Evolutionary conservation across 2,113 vertebrate genomes (phyloP).

Genomic region (Spilogale gracilis): DNA sequence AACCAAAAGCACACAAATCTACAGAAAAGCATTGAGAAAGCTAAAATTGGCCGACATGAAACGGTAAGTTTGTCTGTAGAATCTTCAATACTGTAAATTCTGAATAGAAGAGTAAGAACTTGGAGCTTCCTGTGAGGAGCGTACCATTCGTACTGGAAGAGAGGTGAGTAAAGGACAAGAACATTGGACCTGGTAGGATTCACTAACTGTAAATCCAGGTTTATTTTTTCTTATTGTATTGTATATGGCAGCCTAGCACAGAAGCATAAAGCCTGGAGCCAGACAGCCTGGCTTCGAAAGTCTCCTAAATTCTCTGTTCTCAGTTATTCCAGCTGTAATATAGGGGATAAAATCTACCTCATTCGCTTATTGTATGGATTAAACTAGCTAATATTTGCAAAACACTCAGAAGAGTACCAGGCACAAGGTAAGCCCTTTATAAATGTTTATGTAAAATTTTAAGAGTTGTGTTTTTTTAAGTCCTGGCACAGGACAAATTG

Average conservation of each 20-base stretch:
- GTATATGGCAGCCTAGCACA: not conserved
- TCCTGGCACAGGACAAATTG: not conserved
- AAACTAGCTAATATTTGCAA: conserved; percentile 48
- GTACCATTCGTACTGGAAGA: not conserved
- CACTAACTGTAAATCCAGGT: not conserved
- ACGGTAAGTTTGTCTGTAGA: conserved; percentile 89
- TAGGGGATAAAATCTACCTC: conserved; percentile 25
- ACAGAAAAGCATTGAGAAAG: conserved; percentile 91
- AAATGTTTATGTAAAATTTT: conserved; percentile 49
- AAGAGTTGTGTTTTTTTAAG: not conserved
- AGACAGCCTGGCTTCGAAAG: not conserved
- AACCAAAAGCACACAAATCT: conserved; percentile 89
- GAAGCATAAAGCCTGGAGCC: not conserved
- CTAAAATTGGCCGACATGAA: conserved; percentile 94
- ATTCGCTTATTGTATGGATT: conserved; percentile 16
- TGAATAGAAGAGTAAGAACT: not conserved
- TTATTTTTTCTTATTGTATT: not conserved
- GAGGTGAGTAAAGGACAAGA: not conserved
- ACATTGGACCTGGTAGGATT: not conserved
- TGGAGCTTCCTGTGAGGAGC: not conserved
- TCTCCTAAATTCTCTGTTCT: conserved; percentile 15
- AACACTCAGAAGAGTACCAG: not conserved
- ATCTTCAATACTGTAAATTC: not conserved
- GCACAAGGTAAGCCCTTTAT: conserved; percentile 6
- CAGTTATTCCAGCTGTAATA: conserved; percentile 37